Percentiles rank a stretch among this genome's conserved stretches.
These are phyloP conservation scores for Zaprionus taronus DNA, from an alignment of 1,140 invertebrate genomes.

Conservation along the genomic window DNA sequence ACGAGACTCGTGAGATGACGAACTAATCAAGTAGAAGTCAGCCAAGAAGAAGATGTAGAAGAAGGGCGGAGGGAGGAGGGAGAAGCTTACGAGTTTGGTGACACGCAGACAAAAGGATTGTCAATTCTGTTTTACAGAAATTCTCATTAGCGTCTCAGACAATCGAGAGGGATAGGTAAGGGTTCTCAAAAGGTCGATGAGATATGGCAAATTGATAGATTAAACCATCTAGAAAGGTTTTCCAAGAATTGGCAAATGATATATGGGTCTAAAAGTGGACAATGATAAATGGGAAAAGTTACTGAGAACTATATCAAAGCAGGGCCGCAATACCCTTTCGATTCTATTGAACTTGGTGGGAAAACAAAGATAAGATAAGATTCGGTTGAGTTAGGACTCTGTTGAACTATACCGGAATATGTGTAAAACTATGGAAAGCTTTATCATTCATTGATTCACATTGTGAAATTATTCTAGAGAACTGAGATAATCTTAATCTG, in stretches of 20 bases:
- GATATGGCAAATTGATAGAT: neutral
- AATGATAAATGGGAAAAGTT: constrained; percentile 31
- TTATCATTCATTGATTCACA: neutral
- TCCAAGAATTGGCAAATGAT: constrained; percentile 26
- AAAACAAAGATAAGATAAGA: constrained; percentile 1
- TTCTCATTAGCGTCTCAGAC: neutral
- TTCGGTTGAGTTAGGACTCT: neutral
- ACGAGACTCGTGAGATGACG: constrained; percentile 24
- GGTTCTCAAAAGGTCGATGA: constrained; percentile 12
- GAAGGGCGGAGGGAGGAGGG: no score
- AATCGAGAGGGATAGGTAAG: constrained; percentile 42
- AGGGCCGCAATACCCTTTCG: neutral
- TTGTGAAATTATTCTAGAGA: neutral
- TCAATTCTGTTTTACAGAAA: neutral
- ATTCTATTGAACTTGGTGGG: neutral
- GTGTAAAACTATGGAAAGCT: neutral
- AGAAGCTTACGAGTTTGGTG: neutral
- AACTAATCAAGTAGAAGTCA: constrained; percentile 26
- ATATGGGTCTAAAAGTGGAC: neutral
- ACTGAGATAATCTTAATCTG: neutral
- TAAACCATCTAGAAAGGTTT: neutral
- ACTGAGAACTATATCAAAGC: neutral
- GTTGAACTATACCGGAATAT: neutral
- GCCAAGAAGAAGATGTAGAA: neutral
- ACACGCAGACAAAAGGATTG: no score